phyloP scores from a whole-genome alignment of 2,797 vertebrate species.

The Choloepus didactylus region DNA sequence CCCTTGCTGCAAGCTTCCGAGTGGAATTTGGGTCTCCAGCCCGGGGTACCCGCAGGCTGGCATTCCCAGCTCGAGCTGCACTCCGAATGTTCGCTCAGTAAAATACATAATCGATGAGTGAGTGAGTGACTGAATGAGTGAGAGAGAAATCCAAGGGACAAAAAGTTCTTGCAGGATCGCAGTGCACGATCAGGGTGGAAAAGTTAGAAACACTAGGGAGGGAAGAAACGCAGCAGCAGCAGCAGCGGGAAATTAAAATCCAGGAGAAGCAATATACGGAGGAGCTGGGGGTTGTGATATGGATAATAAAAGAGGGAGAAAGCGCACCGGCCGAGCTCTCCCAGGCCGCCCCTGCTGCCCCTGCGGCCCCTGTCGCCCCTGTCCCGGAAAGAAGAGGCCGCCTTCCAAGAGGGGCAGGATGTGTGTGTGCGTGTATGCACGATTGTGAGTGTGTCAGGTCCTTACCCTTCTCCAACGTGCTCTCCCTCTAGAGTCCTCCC shows the following conservation, averaged over 20 bases:
- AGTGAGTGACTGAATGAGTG: background rate
- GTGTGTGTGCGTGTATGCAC: background rate
- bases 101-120: background rate
- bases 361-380: background rate
- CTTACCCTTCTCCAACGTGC: background rate
- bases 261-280: background rate
- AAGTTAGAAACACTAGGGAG: background rate
- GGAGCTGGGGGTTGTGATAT: background rate
- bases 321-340: accelerated
- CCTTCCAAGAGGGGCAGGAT: background rate
- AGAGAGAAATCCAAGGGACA: background rate
- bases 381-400: background rate
- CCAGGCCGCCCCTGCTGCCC: background rate
- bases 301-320: background rate
- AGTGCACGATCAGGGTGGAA: background rate
- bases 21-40: background rate
- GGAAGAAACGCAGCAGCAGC: background rate
- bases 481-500: background rate
- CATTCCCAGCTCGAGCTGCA: background rate
- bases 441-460: background rate
- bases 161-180: background rate
- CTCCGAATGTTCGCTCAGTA: background rate
- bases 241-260: background rate
- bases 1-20: no score
- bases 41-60: background rate